Conservation (phyloP, 2,113 vertebrate genomes). For the Oreamnos americanus region DNA sequence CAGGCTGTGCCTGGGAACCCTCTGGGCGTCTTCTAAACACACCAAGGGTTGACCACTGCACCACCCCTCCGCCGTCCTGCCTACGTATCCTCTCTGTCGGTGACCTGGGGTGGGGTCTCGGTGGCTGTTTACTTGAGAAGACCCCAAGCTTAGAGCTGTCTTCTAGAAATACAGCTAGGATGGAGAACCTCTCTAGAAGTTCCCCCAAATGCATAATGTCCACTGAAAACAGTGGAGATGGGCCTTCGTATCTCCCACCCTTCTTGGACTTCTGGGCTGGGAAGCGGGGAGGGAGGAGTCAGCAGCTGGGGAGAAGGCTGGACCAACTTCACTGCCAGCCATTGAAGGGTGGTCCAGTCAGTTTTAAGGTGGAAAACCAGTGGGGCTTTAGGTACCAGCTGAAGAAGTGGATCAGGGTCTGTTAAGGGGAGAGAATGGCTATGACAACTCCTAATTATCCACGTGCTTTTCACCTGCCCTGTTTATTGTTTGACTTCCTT, state of each 20-base stretch:
- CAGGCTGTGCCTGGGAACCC: neutral
- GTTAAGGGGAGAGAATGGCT: neutral
- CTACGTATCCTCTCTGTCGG: neutral
- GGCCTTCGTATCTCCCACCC: too few relatives aligned
- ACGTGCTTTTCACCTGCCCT: neutral
- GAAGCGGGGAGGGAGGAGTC: accelerated
- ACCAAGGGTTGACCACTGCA: neutral
- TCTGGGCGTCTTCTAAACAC: neutral
- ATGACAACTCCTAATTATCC: neutral
- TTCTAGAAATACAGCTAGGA: neutral
- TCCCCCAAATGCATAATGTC: neutral
- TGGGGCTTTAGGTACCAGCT: neutral
- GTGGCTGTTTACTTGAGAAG: neutral
- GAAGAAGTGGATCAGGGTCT: neutral
- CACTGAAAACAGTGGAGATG: neutral
- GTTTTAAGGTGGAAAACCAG: neutral
- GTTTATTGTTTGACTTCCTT: neutral
- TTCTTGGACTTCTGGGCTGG: neutral
- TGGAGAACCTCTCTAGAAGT: neutral
- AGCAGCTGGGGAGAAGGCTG: neutral
- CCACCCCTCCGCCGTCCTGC: accelerated
- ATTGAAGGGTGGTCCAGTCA: too few relatives aligned
- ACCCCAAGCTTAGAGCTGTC: neutral
- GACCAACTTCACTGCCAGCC: neutral
- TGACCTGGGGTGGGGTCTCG: neutral